Evolutionary conservation across 2,888 invertebrate species (phyloP).

Genomic region (Sinhomidia bicolor): DNA sequence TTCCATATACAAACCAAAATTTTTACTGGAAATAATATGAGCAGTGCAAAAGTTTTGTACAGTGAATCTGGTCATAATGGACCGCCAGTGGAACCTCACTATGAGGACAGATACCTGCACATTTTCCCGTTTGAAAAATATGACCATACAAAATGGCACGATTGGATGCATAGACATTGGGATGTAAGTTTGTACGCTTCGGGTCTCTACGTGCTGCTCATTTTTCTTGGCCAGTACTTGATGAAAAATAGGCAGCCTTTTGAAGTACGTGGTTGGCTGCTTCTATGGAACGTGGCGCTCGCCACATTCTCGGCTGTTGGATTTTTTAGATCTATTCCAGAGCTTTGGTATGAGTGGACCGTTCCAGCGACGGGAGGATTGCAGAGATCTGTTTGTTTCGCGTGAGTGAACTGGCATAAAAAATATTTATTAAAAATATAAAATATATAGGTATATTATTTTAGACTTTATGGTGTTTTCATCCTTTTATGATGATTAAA

Average conservation of each 20-base stretch:
- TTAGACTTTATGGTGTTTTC: too few species aligned
- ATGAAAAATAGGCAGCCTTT: slow-evolving; percentile 97
- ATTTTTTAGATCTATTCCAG: slow-evolving; percentile 95
- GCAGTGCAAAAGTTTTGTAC: slow-evolving; percentile 47
- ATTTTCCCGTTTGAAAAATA: slow-evolving; percentile 75
- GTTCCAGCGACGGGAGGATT: slow-evolving; percentile 85
- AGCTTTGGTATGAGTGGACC: slow-evolving; percentile 88
- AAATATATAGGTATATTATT: too few species aligned
- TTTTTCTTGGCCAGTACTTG: slow-evolving; percentile 95
- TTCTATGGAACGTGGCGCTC: slow-evolving; percentile 95
- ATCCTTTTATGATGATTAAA: too few species aligned
- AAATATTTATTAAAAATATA: too few species aligned
- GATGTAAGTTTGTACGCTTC: slow-evolving; percentile 94
- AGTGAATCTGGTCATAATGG: slow-evolving; percentile 57
- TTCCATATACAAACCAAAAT: too few species aligned
- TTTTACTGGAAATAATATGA: slow-evolving; percentile 16
- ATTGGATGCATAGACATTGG: slow-evolving; percentile 88
- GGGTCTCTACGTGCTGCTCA: slow-evolving; percentile 94
- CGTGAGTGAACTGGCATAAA: slow-evolving; percentile 84
- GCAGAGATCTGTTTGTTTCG: slow-evolving; percentile 97
- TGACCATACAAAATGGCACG: slow-evolving; percentile 74
- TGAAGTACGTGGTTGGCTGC: slow-evolving; percentile 92
- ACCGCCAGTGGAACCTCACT: slow-evolving; percentile 75
- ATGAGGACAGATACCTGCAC: slow-evolving; percentile 72
- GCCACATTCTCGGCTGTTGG: slow-evolving; percentile 98